These are phyloP conservation scores for Mastomys natalensis DNA, from an alignment of 2,113 vertebrate species.

Conservation along the genomic window DNA sequence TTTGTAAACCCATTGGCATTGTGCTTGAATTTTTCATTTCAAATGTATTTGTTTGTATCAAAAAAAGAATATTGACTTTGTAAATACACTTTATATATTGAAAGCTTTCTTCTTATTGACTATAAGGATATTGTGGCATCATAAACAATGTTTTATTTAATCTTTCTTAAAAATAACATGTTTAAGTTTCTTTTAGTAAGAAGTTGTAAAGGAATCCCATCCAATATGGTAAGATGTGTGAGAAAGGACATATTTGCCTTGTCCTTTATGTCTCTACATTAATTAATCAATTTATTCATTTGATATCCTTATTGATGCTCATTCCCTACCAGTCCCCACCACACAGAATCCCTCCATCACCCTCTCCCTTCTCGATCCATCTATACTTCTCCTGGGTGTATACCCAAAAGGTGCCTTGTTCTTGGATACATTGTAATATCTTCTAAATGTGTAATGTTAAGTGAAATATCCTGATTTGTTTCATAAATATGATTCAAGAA, in stretches of 20 bases:
- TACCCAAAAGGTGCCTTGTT: background rate
- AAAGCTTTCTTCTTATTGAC: background rate
- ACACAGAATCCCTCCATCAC: too few relatives aligned
- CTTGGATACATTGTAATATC: background rate
- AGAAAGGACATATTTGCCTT: background rate
- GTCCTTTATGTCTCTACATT: too few relatives aligned
- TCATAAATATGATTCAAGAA: background rate
- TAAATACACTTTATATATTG: background rate
- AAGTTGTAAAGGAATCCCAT: background rate
- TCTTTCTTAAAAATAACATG: background rate
- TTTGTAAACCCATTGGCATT: background rate
- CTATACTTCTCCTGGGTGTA: too few relatives aligned
- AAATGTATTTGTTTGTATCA: background rate
- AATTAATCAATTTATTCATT: too few relatives aligned
- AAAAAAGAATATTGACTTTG: background rate
- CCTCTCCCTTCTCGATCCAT: too few relatives aligned
- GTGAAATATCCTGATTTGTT: background rate
- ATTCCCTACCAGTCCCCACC: too few relatives aligned
- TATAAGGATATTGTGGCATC: rapidly evolving
- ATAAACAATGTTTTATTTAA: background rate
- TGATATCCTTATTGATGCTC: too few relatives aligned
- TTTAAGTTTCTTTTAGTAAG: background rate
- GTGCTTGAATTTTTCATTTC: background rate
- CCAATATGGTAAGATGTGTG: background rate
- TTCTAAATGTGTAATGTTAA: background rate